phyloP scores from a whole-genome alignment of 2,113 vertebrate genomes.

The Electrona antarctica region DNA sequence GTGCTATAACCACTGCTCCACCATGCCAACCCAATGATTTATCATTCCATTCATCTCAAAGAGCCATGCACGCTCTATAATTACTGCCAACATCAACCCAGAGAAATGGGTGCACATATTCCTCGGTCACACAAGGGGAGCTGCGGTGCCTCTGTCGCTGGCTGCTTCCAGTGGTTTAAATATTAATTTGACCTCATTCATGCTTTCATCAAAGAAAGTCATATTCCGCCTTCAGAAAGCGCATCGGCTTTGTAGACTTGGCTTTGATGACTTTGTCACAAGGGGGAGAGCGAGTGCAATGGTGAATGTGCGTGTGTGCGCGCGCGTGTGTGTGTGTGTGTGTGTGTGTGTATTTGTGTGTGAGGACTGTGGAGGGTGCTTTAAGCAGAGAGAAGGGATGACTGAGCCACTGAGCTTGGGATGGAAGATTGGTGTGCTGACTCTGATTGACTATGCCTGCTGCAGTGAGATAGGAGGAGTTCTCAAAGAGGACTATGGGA shows the following conservation, averaged over 20 bases:
- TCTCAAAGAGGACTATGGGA: too few species aligned
- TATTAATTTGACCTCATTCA: background rate
- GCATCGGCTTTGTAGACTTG: background rate
- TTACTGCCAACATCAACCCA: slow-evolving; percentile 2
- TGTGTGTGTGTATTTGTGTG: background rate
- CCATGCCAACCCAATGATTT: slow-evolving; percentile 15
- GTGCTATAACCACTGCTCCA: background rate
- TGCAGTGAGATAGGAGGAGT: too few species aligned
- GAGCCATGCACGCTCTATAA: background rate
- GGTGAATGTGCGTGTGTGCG: background rate
- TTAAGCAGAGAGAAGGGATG: too few species aligned
- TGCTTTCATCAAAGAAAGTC: background rate
- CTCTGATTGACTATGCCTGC: too few species aligned
- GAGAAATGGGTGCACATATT: background rate
- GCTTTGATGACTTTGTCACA: too few species aligned
- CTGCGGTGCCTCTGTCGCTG: background rate
- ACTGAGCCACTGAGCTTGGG: too few species aligned
- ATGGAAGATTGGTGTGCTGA: too few species aligned
- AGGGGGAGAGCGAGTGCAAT: background rate
- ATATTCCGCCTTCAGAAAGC: background rate
- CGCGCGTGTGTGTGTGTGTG: background rate
- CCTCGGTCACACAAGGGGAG: background rate
- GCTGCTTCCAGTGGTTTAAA: background rate
- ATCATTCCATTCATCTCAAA: slow-evolving; percentile 20
- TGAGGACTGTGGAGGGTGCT: background rate